phyloP scores from a whole-genome alignment of 2,888 invertebrate species.

The Ephialtes manifestator region DNA sequence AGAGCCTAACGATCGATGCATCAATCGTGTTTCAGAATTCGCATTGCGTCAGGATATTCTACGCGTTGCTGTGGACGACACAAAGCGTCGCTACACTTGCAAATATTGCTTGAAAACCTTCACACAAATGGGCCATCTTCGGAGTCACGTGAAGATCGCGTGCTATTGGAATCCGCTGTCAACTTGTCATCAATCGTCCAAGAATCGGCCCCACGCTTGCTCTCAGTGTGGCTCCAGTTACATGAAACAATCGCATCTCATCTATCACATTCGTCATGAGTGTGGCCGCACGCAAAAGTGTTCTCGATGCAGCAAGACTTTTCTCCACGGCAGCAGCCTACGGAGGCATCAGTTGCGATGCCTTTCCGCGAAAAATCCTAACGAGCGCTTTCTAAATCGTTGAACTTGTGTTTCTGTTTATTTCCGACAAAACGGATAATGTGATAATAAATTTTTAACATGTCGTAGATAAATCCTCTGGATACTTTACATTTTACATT shows the following conservation, averaged over 20 bases:
- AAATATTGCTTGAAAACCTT: constrained; percentile 76
- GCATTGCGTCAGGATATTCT: neutral
- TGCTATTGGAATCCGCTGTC: constrained; percentile 78
- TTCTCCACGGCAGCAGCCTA: constrained; percentile 75
- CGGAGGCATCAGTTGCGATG: constrained; percentile 72
- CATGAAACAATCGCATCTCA: constrained; percentile 75
- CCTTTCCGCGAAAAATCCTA: neutral
- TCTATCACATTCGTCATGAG: constrained; percentile 79
- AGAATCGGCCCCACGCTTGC: constrained; percentile 74
- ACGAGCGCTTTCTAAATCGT: constrained; percentile 1
- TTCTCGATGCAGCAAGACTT: constrained; percentile 74
- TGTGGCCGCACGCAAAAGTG: constrained; percentile 78
- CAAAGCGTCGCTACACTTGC: constrained; percentile 70
- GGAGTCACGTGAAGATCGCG: constrained; percentile 70
- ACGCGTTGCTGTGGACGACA: constrained; percentile 42
- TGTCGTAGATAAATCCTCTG: neutral
- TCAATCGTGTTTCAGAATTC: constrained; percentile 62
- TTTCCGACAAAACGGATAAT: neutral
- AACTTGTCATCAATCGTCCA: constrained; percentile 70
- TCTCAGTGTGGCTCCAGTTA: constrained; percentile 77
- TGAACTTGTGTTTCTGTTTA: neutral
- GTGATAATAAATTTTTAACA: constrained; percentile 11
- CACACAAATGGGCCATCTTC: constrained; percentile 69
- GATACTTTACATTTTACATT: neutral
- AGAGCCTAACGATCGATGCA: constrained; percentile 13